Evolutionary conservation across 2,888 invertebrate genomes (phyloP), one percentile per base, ranked within the genome.

Genomic region (Mellilla xanthometata): DNA sequence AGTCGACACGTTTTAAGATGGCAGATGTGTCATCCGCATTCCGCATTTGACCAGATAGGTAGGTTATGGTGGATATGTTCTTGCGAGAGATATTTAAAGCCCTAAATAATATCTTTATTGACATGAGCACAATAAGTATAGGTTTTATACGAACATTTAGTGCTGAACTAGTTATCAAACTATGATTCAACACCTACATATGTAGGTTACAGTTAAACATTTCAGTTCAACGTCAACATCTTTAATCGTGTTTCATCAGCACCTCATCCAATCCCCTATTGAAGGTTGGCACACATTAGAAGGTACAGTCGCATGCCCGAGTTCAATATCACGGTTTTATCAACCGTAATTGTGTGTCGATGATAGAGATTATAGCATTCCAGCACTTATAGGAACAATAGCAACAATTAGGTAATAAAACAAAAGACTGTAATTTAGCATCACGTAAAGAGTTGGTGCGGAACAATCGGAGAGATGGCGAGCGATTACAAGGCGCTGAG

Each of bases 331-430:
- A 38, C 41, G 52, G 43, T 36, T 57, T 62, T 65, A 62, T 62
- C 57, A 58, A 63, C 59, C 54, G 59, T 50, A 62, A 58, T 63
- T 58, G 64, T 64, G 58, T 63, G 60, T 59, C 65, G 62, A 68
- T 70, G 61, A 65, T 65, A 65, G 67, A 72, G 62, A 65, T 62
- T 61, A 58, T 56, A 61, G 59, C 58, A 65, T 63, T 76, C 69
- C 62, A 68, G 65, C 74, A 68, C 71, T 73, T 69, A 72, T 71
- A 71, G 70, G 69, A 81, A 84, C 83, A 86, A 88, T 84, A 81
- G 80, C 66, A 76, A 80, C 78, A 80, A 85, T 87, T 86, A 86
- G 78, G 79, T 81, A 83, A 84, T 87, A 81, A 84, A 78, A 76
- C 77, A 80, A 84, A 85, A 81, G 74, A 80, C 81, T 82, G 72